Conservation (phyloP, 1,140 invertebrate species). For the Stenopsyche tienmushanensis region DNA sequence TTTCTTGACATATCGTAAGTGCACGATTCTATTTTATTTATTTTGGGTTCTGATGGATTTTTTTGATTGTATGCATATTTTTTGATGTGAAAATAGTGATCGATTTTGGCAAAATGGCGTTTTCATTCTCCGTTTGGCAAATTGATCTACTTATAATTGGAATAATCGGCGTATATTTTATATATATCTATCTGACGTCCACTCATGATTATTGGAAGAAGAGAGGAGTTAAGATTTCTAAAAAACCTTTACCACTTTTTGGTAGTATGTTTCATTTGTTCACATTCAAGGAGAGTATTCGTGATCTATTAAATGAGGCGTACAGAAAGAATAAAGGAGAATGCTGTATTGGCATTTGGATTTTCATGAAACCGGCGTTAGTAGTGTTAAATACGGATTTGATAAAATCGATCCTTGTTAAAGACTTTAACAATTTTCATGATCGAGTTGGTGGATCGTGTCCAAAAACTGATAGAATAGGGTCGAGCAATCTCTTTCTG, state of each 20-base stretch:
- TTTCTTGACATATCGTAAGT: too few relatives aligned
- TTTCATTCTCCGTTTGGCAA: too few relatives aligned
- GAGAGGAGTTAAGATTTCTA: conserved; percentile 46
- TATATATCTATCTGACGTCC: conserved; percentile 48
- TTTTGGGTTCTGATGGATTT: too few relatives aligned
- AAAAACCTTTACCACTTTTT: conserved; percentile 48
- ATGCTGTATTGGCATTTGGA: conserved; percentile 49
- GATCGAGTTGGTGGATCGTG: too few relatives aligned
- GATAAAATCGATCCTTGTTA: conserved; percentile 53
- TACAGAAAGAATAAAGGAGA: conserved; percentile 48
- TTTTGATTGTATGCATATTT: too few relatives aligned
- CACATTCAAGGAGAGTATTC: conserved; percentile 44
- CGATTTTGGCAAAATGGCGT: too few relatives aligned
- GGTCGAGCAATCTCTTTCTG: conserved; percentile 51
- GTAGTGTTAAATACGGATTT: conserved; percentile 54
- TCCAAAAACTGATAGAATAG: conserved; percentile 57
- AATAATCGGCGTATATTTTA: too few relatives aligned
- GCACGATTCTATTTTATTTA: too few relatives aligned
- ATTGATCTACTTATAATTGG: too few relatives aligned
- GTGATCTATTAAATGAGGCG: conserved; percentile 45
- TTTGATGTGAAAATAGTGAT: too few relatives aligned
- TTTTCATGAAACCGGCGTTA: conserved; percentile 49
- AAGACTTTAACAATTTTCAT: conserved; percentile 55
- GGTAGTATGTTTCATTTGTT: conserved; percentile 53
- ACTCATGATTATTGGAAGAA: conserved; percentile 48